Evolutionary conservation across 2,888 invertebrate species (phyloP).

Genomic region (Lepidochitona cinerea): DNA sequence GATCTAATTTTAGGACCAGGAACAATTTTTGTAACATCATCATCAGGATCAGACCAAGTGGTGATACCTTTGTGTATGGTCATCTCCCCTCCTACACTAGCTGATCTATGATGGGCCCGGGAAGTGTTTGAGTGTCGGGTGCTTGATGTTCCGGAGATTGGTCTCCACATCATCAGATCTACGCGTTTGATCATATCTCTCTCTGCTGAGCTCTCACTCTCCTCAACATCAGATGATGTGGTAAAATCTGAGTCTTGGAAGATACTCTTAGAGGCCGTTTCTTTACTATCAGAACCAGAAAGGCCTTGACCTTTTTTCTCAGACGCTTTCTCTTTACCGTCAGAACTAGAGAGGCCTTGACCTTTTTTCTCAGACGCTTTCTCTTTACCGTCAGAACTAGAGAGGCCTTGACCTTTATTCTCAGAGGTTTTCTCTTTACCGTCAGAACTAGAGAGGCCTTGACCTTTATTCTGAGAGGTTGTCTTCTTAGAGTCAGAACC

Average conservation of each 20-base stretch:
- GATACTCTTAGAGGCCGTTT: not conserved
- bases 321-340: not conserved
- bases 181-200: not conserved
- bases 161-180: conserved; percentile 4
- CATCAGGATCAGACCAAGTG: too few species aligned
- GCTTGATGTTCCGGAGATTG: not conserved
- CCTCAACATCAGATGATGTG: not conserved
- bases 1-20: not conserved
- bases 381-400: not conserved
- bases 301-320: not conserved
- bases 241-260: not conserved
- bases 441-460: not conserved
- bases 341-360: not conserved
- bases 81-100: not conserved
- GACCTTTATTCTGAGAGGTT: not conserved
- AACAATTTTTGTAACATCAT: too few species aligned
- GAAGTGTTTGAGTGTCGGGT: not conserved
- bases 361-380: not conserved
- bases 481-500: not conserved
- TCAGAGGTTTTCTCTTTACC: too few species aligned
- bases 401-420: too few species aligned
- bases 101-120: not conserved
- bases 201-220: not conserved
- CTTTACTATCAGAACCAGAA: not conserved
- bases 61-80: too few species aligned